Base-by-base conservation (phyloP, 2,797 vertebrate species). In the Benthosema pterotum region DNA sequence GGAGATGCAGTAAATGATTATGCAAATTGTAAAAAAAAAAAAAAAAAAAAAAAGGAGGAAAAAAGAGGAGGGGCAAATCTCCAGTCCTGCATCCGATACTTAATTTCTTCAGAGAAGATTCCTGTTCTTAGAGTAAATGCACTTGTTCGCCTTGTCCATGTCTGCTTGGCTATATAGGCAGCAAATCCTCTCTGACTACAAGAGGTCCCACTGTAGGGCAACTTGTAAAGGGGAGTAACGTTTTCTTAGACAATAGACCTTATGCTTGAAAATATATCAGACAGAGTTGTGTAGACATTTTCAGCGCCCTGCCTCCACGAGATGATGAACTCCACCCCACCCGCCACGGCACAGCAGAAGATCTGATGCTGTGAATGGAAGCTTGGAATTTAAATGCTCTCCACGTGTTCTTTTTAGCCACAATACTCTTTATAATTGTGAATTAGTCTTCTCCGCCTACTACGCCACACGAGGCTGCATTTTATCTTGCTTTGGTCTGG, bases 1-100 rank as follows among this genome's bases (percentile, higher is more conserved):
- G 69, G 80, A 92, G 92, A 94, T 93, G 90, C 89, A 90, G 89
- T 88, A 92, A 93, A 92, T 90, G 91, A 94, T 94, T 38, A 94
- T 93, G 92, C 90, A 92, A 93, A 93, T 92, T 88, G 80, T 48
- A 57, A 63, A 58, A 45, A 50, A 67, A 74, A 57, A 47, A 32
- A 32, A 4, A n/a, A 4, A 22, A 25, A 25, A 25, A 25, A 25
- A 25, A 25, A 87, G 89, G 82, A 78, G 15, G 69, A 78, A 67
- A 80, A 78, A 22, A 12, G 15, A 12, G 17, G 9, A 14, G 14
- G n/a, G 52, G 9, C 87, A 86, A 87, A 86, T 91, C 80, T 80
- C 86, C 85, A 69, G 82, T 82, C 84, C 75, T 68, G 84, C 78
- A 88, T 88, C 87, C 86, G 83, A 84, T 83, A 88, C 78, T 88